Conservation (phyloP, 2,888 invertebrate genomes). For the Cynaeus angustus region DNA sequence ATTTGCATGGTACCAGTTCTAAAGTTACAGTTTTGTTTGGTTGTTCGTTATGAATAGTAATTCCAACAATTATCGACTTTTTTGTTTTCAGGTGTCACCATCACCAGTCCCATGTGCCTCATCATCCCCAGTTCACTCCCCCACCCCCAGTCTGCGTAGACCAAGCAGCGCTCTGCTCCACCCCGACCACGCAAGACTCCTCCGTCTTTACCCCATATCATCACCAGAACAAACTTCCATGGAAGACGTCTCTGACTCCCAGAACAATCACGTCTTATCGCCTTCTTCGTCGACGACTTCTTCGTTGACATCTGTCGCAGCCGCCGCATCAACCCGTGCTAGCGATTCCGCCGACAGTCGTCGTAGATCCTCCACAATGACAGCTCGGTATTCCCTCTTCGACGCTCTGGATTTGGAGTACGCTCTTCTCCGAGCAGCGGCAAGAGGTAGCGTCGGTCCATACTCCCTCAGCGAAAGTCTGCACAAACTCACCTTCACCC, state of each 20-base stretch:
- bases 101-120: slow-evolving; percentile 71
- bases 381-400: slow-evolving; percentile 79
- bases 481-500: slow-evolving; percentile 83
- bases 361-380: slow-evolving; percentile 77
- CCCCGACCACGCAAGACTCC: slow-evolving; percentile 81
- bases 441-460: slow-evolving; percentile 82
- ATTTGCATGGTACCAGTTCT: no score
- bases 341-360: slow-evolving; percentile 71
- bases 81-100: slow-evolving; percentile 72
- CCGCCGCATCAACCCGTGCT: slow-evolving; percentile 63
- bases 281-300: slow-evolving; percentile 76
- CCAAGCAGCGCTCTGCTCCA: slow-evolving; percentile 78
- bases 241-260: slow-evolving; percentile 71
- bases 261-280: slow-evolving; percentile 69
- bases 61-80: slow-evolving; percentile 11
- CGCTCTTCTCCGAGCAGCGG: slow-evolving; percentile 79
- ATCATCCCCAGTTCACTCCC: slow-evolving; percentile 66
- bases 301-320: slow-evolving; percentile 74
- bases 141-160: slow-evolving; percentile 71
- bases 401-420: slow-evolving; percentile 83
- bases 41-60: slow-evolving; percentile 5
- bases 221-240: slow-evolving; percentile 71
- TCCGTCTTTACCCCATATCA: slow-evolving; percentile 70
- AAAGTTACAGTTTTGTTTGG: no score
- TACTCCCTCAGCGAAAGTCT: slow-evolving; percentile 82